Evolutionary conservation across 2,797 vertebrate genomes (phyloP), one percentile per base, ranked within the genome.

Genomic region (Merluccius polli): DNA sequence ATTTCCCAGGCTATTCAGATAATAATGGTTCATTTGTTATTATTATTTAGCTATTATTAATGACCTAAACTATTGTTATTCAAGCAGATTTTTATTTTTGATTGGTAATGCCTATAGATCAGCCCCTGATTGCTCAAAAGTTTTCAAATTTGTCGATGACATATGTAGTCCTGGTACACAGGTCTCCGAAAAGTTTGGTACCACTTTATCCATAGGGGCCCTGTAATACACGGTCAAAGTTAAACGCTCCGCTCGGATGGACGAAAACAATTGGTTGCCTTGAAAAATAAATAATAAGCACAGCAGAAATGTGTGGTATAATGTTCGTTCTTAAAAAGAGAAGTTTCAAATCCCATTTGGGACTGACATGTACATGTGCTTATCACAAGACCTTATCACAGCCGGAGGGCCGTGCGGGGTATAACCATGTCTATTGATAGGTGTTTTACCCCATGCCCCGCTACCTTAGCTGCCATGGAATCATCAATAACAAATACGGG

Each of bases 381-480:
- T n/a, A 5, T 9, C 48, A 52, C 41, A 4, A 48, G 1, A 48
- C 48, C 21, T n/a, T n/a, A 52, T 52, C 48, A 52, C 18, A 52
- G 18, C 15, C 18, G 21, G 4, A 0, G 41, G 41, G 16, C 18
- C 48, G 18, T n/a, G 48, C 3, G 48, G 18, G 4, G 18, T 16
- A 32, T 1, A 29, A 69, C 3, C 30, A 18, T 70, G 73, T 73
- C 36, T 73, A 32, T 78, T 73, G 32, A 41, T 67, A 48, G 16
- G 16, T 41, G 8, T 1, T 31, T 30, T 7, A 13, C 29, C 29
- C n/a, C 67, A 69, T 63, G 78, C 67, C 48, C 77, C 70, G 70
- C 82, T 82, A 36, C 71, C 78, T 79, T 75, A 82, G 77, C 80
- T 81, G 76, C 73, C 73, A 44, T 74, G 38, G 38, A 41, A 41